These are phyloP conservation scores for Acronicta leporina DNA, from an alignment of 2,888 invertebrate species.

Conservation along the genomic window DNA sequence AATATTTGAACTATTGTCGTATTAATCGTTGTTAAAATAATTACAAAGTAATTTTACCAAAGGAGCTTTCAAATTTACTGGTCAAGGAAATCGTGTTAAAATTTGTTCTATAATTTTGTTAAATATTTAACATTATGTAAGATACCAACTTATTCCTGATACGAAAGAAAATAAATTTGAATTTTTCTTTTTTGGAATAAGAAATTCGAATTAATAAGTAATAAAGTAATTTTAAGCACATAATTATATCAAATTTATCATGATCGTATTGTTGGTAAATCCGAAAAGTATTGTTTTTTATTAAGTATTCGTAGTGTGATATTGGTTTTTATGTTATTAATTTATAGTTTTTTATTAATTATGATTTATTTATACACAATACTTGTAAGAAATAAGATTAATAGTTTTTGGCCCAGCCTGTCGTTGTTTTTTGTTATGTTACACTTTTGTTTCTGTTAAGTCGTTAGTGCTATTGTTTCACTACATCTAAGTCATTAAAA, in stretches of 20 bases:
- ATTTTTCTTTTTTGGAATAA: neutral
- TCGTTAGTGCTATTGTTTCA: slow-evolving; percentile 46
- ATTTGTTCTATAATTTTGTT: slow-evolving; percentile 17
- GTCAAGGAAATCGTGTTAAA: slow-evolving; percentile 20
- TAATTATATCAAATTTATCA: too few species aligned
- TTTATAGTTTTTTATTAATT: too few species aligned
- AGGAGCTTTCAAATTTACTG: slow-evolving; percentile 57
- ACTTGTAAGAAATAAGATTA: slow-evolving; percentile 12
- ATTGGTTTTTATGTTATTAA: slow-evolving; percentile 18
- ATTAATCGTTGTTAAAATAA: slow-evolving; percentile 38
- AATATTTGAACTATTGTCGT: slow-evolving; percentile 40
- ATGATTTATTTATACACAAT: slow-evolving; percentile 1
- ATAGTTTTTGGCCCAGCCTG: slow-evolving; percentile 19
- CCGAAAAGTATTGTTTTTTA: slow-evolving; percentile 38
- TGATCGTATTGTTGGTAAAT: slow-evolving; percentile 8
- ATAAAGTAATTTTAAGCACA: too few species aligned
- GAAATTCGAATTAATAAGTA: neutral
- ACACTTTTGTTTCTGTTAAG: slow-evolving; percentile 41
- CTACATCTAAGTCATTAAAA: too few species aligned
- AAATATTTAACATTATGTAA: slow-evolving; percentile 14
- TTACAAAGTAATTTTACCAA: slow-evolving; percentile 61
- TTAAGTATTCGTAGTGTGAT: slow-evolving; percentile 9
- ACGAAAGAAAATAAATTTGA: neutral
- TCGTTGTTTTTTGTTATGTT: slow-evolving; percentile 43
- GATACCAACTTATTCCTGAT: too few species aligned